Percentiles rank a stretch among this genome's conserved stretches.
Conservation (phyloP, 1,140 invertebrate species). For the Rhopalosiphum maidis region DNA sequence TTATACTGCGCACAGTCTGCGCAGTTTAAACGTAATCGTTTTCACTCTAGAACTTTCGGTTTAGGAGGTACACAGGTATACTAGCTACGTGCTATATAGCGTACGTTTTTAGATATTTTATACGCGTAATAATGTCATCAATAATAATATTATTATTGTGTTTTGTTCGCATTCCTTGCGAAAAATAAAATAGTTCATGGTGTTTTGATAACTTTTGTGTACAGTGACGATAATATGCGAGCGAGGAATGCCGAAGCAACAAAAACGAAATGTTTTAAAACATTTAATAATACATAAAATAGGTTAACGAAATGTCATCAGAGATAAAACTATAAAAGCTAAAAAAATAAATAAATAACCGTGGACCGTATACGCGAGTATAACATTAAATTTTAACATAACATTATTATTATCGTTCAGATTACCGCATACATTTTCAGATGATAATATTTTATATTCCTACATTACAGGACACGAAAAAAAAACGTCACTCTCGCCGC, state of each 20-base stretch:
- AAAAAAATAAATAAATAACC: background rate
- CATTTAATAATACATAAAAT: background rate
- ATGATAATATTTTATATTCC: conserved; percentile 14
- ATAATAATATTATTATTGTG: background rate
- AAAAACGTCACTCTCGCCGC: background rate
- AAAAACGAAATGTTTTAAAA: conserved; percentile 18
- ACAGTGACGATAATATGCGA: background rate
- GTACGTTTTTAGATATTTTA: background rate
- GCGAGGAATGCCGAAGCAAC: background rate
- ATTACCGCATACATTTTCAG: background rate
- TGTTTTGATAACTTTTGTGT: background rate
- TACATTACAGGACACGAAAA: background rate
- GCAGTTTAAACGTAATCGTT: background rate
- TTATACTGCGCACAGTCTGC: too few species aligned
- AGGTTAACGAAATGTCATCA: conserved; percentile 14
- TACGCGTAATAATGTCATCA: background rate
- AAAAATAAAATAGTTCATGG: background rate
- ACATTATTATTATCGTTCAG: conserved; percentile 16
- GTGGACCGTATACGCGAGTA: background rate
- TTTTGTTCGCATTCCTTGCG: background rate
- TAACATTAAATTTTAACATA: conserved; percentile 13
- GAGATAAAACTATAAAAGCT: conserved; percentile 11
- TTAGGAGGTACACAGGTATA: background rate
- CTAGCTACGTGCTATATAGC: too few species aligned
- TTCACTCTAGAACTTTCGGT: background rate